Conservation (phyloP, 2,113 vertebrate species). For the Oryzias melastigma region DNA sequence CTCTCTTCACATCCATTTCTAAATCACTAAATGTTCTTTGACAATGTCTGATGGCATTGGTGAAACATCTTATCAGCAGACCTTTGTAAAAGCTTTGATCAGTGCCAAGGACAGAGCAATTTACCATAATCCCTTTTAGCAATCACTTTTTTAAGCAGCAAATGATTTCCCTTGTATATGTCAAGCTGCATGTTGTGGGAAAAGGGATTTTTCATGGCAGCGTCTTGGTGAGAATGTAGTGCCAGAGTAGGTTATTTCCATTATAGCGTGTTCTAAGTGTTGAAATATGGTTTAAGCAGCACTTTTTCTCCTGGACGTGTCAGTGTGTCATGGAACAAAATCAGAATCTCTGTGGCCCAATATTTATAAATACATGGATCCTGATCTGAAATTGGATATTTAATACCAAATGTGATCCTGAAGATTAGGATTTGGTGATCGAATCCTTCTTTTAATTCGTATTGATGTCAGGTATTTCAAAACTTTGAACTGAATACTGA, state of each 20-base stretch:
- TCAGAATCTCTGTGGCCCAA: too few relatives aligned
- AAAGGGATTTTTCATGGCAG: conserved; percentile 62
- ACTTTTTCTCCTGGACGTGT: too few relatives aligned
- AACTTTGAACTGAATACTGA: too few relatives aligned
- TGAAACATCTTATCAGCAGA: conserved; percentile 42
- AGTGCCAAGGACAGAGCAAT: conserved; percentile 56
- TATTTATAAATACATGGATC: too few relatives aligned
- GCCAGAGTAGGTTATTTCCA: conserved; percentile 50
- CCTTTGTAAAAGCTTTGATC: conserved; percentile 41
- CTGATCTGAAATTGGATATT: too few relatives aligned
- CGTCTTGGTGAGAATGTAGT: conserved; percentile 42
- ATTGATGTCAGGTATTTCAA: too few relatives aligned
- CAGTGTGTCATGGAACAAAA: too few relatives aligned
- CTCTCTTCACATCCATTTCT: conserved; percentile 57
- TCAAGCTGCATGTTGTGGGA: conserved; percentile 55
- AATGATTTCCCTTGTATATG: conserved; percentile 54
- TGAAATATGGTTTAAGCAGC: too few relatives aligned
- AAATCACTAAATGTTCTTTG: conserved; percentile 49
- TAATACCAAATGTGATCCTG: too few relatives aligned
- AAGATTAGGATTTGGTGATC: too few relatives aligned
- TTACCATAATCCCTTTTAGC: conserved; percentile 62
- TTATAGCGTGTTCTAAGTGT: conserved; percentile 17
- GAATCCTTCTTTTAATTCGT: too few relatives aligned
- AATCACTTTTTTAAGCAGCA: conserved; percentile 49
- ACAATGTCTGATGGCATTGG: conserved; percentile 26